A percentile compares a stretch with the other conserved stretches of the same genome.
phyloP scores from a whole-genome alignment of 2,888 invertebrate species.

The Congeria kusceri region DNA sequence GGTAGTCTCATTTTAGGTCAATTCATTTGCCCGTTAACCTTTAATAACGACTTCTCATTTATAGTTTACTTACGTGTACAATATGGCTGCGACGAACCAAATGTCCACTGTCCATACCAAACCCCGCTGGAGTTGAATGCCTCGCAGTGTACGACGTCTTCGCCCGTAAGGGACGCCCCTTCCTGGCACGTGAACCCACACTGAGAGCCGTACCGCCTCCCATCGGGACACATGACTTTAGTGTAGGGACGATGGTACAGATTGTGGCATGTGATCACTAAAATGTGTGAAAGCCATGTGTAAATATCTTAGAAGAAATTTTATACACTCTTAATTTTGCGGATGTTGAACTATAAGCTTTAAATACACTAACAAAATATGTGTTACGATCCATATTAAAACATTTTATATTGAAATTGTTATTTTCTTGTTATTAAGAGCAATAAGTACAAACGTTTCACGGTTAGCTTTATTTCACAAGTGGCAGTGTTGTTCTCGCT shows the following conservation, averaged over 20 bases:
- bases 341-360: no score
- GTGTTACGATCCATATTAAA: no score
- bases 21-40: no score
- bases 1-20: no score
- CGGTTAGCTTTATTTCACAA: constrained; percentile 57
- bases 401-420: no score
- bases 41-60: no score
- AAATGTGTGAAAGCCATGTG: not conserved
- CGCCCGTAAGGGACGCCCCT: constrained; percentile 34
- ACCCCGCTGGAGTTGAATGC: not conserved
- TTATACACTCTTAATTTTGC: no score
- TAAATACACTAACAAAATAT: no score
- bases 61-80: constrained; percentile 55
- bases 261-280: constrained; percentile 30
- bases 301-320: no score
- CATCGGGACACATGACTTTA: constrained; percentile 48
- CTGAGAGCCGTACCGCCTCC: constrained; percentile 48
- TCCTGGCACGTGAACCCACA: constrained; percentile 60
- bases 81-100: constrained; percentile 51
- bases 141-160: constrained; percentile 30
- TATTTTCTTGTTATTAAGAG: no score
- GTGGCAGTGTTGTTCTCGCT: constrained; percentile 45
- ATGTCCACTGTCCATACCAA: constrained; percentile 57
- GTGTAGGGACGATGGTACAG: constrained; percentile 58
- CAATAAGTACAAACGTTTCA: constrained; percentile 64